Evolutionary conservation across 2,797 vertebrate genomes (phyloP).

Genomic region (Chlorospingus flavigularis): DNA sequence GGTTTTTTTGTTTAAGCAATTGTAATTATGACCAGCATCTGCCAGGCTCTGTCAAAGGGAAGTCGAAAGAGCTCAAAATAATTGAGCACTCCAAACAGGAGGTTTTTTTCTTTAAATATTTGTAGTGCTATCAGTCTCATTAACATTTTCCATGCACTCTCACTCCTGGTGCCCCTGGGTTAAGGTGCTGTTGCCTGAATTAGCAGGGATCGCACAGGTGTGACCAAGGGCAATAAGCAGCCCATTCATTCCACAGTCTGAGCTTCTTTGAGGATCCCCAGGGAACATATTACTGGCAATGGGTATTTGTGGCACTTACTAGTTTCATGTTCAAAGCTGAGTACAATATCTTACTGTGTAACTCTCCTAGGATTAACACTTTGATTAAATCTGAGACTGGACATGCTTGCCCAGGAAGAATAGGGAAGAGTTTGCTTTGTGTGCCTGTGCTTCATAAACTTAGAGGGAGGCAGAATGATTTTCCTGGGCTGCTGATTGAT

Average conservation of each 20-base stretch:
- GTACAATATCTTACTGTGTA: constrained; percentile 68
- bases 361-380: constrained; percentile 67
- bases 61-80: background rate
- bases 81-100: background rate
- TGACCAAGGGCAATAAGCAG: constrained; percentile 10
- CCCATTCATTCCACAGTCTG: constrained; percentile 45
- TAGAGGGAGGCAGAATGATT: background rate
- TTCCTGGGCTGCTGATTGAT: background rate
- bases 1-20: background rate
- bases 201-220: constrained; percentile 35
- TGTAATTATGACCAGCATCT: background rate
- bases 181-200: constrained; percentile 40
- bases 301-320: constrained; percentile 54
- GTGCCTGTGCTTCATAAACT: background rate
- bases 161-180: background rate
- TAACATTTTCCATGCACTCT: constrained; percentile 26
- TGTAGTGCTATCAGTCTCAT: background rate
- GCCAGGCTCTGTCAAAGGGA: background rate
- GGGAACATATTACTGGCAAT: constrained; percentile 41
- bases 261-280: constrained; percentile 25
- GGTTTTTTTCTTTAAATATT: constrained; percentile 3
- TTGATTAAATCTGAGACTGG: constrained; percentile 60
- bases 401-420: background rate
- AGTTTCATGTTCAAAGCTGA: constrained; percentile 61
- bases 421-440: constrained; percentile 43